Evolutionary conservation across 1,140 invertebrate genomes (phyloP).

Genomic region (Euwallacea fornicatus): DNA sequence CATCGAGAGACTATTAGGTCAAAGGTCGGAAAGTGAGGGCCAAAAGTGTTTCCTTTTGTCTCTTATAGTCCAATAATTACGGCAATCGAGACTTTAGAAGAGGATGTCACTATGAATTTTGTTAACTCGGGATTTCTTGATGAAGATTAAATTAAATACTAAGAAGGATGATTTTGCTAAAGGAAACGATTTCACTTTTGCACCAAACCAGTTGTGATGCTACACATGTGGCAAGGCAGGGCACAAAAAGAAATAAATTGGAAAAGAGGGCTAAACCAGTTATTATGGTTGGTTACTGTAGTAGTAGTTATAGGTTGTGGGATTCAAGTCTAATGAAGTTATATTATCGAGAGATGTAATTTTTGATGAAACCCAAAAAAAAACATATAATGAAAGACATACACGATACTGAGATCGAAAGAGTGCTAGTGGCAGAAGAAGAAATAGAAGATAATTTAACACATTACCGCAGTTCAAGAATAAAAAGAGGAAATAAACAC

Average conservation of each 20-base stretch:
- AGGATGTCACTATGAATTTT: too few relatives aligned
- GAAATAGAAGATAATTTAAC: background rate
- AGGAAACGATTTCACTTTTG: too few relatives aligned
- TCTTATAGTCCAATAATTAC: too few relatives aligned
- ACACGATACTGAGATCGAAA: background rate
- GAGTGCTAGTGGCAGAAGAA: background rate
- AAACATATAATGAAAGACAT: background rate
- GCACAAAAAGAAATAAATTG: conserved; percentile 26
- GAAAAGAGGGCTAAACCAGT: conserved; percentile 9
- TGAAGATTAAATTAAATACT: too few relatives aligned
- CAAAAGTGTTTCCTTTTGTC: too few relatives aligned
- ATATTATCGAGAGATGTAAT: conserved; percentile 38
- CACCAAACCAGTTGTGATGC: too few relatives aligned
- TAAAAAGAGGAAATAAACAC: background rate
- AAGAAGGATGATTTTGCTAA: too few relatives aligned
- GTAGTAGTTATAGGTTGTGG: conserved; percentile 45
- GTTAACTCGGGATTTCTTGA: too few relatives aligned
- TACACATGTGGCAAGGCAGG: too few relatives aligned
- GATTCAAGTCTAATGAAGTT: conserved; percentile 36
- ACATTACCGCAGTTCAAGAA: background rate
- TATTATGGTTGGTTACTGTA: conserved; percentile 40
- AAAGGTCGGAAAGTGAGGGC: too few relatives aligned
- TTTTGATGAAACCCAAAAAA: conserved; percentile 23
- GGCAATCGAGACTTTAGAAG: too few relatives aligned
- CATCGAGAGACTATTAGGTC: too few relatives aligned